Percentiles rank a stretch among this genome's conserved stretches.
phyloP scores from a whole-genome alignment of 2,888 invertebrate genomes.

The Drepana falcataria region DNA sequence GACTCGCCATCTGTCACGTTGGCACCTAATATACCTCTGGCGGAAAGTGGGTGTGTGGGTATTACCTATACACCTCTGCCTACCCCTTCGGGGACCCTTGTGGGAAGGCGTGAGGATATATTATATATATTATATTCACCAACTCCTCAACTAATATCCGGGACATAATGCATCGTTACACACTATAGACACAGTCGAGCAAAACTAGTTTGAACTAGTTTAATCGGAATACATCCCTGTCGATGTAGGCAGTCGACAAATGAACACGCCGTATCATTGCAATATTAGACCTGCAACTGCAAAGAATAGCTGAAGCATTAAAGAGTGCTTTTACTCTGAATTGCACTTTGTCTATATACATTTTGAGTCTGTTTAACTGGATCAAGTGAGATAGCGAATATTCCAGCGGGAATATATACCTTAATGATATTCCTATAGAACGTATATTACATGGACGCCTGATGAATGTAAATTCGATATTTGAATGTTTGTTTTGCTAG shows the following conservation, averaged over 20 bases:
- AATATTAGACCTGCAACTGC: no score
- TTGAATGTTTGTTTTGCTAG: constrained; percentile 27
- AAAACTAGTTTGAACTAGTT: constrained; percentile 7
- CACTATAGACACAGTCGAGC: not conserved
- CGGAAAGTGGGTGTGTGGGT: no score
- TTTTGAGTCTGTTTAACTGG: not conserved
- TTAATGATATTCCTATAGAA: constrained; percentile 7
- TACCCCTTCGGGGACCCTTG: no score
- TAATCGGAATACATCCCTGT: constrained; percentile 8
- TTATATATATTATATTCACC: no score
- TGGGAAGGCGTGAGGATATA: no score
- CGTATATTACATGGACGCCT: not conserved
- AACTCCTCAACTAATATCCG: not conserved
- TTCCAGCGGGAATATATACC: not conserved
- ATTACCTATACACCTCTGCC: no score
- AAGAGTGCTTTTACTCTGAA: not conserved
- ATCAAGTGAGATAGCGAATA: not conserved
- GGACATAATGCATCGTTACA: not conserved
- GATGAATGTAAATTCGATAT: constrained; percentile 27
- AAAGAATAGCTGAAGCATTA: not conserved
- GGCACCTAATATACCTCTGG: no score
- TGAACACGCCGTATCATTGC: no score
- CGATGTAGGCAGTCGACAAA: no score
- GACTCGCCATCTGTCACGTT: no score
- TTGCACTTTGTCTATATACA: not conserved